A percentile compares a stretch with the other conserved stretches of the same genome.
phyloP scores from a whole-genome alignment of 2,888 invertebrate species.

The Parnassius glacialis region DNA sequence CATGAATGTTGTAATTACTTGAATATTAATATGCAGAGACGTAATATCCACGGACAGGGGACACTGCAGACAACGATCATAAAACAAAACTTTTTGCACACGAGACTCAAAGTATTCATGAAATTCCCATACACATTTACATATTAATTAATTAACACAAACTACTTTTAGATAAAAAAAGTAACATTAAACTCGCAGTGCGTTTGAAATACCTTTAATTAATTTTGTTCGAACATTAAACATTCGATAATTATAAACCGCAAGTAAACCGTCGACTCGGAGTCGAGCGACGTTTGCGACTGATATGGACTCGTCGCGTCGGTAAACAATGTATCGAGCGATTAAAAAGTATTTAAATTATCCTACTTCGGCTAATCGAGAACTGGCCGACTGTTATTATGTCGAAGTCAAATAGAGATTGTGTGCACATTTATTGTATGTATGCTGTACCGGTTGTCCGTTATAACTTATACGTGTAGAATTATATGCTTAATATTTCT shows the following conservation, averaged over 20 bases:
- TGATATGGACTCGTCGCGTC: slow-evolving; percentile 6
- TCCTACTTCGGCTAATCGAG: slow-evolving; percentile 19
- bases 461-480: no score
- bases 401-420: not conserved
- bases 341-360: slow-evolving; percentile 27
- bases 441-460: no score
- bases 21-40: not conserved
- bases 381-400: not conserved
- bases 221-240: no score
- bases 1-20: not conserved
- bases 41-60: not conserved
- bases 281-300: slow-evolving; percentile 8
- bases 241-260: not conserved
- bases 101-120: not conserved
- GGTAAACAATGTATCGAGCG: slow-evolving; percentile 28
- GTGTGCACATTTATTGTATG: not conserved
- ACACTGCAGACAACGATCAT: not conserved
- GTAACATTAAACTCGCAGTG: no score
- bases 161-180: not conserved
- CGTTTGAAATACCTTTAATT: not conserved
- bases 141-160: slow-evolving; percentile 4
- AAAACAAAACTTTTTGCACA: not conserved
- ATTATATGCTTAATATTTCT: no score
- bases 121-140: no score
- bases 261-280: not conserved